Percentiles rank a stretch among this genome's conserved stretches.
These are phyloP conservation scores for Dendronephthya gigantea DNA, from an alignment of 64 coral and sea anemone genomes.

Conservation along the genomic window DNA sequence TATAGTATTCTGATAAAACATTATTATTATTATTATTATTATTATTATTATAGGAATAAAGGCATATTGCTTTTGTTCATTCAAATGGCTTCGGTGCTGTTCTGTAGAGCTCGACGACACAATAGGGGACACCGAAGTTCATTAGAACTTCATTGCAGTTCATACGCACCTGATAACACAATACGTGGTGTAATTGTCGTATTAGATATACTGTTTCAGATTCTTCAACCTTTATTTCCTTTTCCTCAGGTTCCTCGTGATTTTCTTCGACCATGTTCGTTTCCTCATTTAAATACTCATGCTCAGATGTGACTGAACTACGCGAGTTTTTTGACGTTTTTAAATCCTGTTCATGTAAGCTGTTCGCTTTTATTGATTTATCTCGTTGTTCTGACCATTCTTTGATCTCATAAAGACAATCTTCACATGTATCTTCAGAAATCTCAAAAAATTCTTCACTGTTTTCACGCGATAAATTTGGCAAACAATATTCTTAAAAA, in stretches of 20 bases:
- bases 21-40: no score
- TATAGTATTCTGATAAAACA: no score
- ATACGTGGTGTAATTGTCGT: no score
- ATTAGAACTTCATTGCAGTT: no score
- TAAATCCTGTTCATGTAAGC: background rate
- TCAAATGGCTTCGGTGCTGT: no score
- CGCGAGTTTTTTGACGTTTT: background rate
- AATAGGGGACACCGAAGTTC: no score
- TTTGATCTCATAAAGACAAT: conserved; percentile 1
- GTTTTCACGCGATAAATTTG: conserved; percentile 4
- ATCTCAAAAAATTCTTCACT: background rate
- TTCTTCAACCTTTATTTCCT: no score
- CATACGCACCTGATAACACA: no score
- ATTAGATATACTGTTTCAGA: background rate
- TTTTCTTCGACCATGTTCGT: background rate
- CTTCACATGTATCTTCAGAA: background rate
- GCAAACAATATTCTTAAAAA: background rate
- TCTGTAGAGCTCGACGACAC: no score
- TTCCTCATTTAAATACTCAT: background rate
- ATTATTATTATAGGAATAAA: no score
- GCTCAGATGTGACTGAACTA: background rate
- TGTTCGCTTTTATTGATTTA: background rate
- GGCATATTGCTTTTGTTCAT: no score
- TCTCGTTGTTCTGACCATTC: background rate
- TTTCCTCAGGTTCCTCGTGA: no score